Evolutionary conservation across 2,888 invertebrate species (phyloP).

Genomic region (Furcula furcula): DNA sequence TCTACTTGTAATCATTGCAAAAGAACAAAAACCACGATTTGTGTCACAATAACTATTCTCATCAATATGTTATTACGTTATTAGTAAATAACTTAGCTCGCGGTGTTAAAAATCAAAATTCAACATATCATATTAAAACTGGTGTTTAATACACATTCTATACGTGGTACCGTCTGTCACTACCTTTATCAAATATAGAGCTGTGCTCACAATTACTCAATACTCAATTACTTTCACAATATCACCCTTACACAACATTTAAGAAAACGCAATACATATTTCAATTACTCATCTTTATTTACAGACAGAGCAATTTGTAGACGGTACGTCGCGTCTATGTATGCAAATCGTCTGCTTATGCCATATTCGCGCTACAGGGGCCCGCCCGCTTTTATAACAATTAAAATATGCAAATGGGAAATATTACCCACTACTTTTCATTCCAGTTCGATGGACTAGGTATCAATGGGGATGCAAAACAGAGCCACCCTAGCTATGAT

Average conservation of each 20-base stretch:
- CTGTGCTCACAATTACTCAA: too few relatives aligned
- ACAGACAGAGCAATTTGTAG: conserved; percentile 61
- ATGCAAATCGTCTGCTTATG: conserved; percentile 70
- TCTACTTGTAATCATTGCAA: too few relatives aligned
- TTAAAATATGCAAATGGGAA: conserved; percentile 79
- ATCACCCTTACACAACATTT: too few relatives aligned
- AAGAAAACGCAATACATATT: conserved; percentile 31
- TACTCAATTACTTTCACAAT: background rate
- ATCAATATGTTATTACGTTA: too few relatives aligned
- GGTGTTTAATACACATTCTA: too few relatives aligned
- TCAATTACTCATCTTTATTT: conserved; percentile 58
- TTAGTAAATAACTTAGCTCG: too few relatives aligned
- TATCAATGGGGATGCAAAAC: conserved; percentile 51
- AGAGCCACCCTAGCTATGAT: conserved; percentile 38
- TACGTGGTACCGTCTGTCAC: too few relatives aligned
- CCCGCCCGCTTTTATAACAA: conserved; percentile 63
- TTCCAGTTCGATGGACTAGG: conserved; percentile 61
- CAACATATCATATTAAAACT: too few relatives aligned
- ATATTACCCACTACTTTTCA: conserved; percentile 78
- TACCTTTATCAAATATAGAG: too few relatives aligned
- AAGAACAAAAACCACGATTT: too few relatives aligned
- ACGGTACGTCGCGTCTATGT: conserved; percentile 46
- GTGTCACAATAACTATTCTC: too few relatives aligned
- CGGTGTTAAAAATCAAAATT: too few relatives aligned
- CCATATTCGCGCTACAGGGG: conserved; percentile 57